Percentiles rank a stretch among this genome's conserved stretches.
phyloP scores from a whole-genome alignment of 2,113 vertebrate genomes.

The Pachyramphus minor region DNA sequence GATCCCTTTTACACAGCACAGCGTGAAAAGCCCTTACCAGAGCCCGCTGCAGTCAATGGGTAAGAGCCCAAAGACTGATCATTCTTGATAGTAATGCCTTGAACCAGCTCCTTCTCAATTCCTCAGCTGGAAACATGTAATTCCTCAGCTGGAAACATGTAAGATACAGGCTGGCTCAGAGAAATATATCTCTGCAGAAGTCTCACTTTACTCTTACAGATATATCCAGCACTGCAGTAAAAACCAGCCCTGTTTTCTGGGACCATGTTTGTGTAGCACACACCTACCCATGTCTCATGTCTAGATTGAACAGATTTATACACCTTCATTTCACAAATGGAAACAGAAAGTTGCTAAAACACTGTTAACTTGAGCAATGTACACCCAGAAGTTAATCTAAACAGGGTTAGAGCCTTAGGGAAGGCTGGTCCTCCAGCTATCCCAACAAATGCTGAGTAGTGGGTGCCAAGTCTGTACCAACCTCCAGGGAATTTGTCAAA shows the following conservation, averaged over 20 bases:
- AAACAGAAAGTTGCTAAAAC: neutral
- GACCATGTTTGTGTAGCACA: rapidly evolving
- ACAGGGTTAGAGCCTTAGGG: neutral
- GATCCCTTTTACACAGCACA: neutral
- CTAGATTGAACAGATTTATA: neutral
- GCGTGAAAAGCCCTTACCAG: neutral
- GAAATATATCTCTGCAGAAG: neutral
- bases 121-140: neutral
- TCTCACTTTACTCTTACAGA: neutral
- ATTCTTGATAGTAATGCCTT: neutral
- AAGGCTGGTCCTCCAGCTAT: neutral
- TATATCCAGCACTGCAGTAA: neutral
- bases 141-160: neutral
- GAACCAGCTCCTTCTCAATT: neutral
- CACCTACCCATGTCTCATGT: neutral
- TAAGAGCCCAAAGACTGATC: neutral
- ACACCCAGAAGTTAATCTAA: neutral
- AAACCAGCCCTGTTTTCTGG: neutral
- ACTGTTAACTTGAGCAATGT: neutral
- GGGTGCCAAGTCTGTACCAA: constrained; percentile 23
- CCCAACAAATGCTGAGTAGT: neutral
- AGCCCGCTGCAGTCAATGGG: neutral
- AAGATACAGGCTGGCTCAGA: neutral
- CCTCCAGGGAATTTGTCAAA: constrained; percentile 93
- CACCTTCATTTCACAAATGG: neutral